Base-by-base conservation (phyloP, 2,888 invertebrate species). In the Lasioglossum lativentre region DNA sequence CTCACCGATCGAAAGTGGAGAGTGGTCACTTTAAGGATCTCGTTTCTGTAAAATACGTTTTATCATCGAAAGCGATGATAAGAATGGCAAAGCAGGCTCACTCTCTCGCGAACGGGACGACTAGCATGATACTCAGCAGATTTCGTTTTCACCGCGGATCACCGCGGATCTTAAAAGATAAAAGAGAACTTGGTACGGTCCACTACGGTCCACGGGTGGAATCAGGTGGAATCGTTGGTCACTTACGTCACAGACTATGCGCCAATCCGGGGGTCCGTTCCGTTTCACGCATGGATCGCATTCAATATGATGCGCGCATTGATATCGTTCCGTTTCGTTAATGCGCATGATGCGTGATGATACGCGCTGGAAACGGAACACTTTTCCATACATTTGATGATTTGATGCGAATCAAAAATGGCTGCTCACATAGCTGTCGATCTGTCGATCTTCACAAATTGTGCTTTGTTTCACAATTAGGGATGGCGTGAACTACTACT, bases 181-280 rank as follows among this genome's bases (percentile, higher is more conserved):
- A 83, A 83, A 78, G 86, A 74, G 80, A 27, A 80, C 83, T 80
- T 66, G 77, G 42, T 34, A 75, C 68, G 80, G 78, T 72, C 78
- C 78, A 78, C 80, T n/a, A n/a, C n/a, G n/a, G n/a, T n/a, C n/a
- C n/a, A n/a, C n/a, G n/a, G n/a, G n/a, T n/a, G n/a, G n/a, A n/a
- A n/a, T n/a, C n/a, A 59, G 59, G 73, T 80, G 56, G 81, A 75
- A 86, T 75, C 66, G 78, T 73, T 56, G 72, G 40, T 75, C 38
- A 4, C 78, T 83, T 86, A 78, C 86, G 86, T 86, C 86, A 86
- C 42, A 16, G 40, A 59, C 75, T 63, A n/a, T 59, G 47, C 72
- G 40, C 86, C 86, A 86, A 86, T 86, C 80, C 47, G 63, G 45
- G n/a, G n/a, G n/a, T n/a, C n/a, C n/a, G n/a, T n/a, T n/a, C n/a